These are phyloP conservation scores for Pelochelys cantorii DNA, from an alignment of 2,797 vertebrate genomes.

Conservation along the genomic window DNA sequence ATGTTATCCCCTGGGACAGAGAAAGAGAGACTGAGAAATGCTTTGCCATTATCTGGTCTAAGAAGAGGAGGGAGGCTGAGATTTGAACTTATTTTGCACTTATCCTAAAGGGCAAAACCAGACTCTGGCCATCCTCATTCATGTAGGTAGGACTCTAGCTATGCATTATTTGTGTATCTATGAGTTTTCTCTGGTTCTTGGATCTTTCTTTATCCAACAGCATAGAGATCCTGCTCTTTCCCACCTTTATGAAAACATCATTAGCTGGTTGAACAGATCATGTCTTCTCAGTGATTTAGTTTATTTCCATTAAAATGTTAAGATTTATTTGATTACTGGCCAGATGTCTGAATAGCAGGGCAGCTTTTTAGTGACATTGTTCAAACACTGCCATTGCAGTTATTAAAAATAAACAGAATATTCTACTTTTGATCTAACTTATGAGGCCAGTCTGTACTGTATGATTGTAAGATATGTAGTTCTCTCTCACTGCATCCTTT, in stretches of 20 bases:
- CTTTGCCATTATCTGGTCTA: too few relatives aligned
- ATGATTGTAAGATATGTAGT: not conserved
- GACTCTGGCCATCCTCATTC: not conserved
- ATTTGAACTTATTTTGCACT: not conserved
- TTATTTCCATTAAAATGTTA: not conserved
- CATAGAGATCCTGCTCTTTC: not conserved
- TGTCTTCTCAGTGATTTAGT: not conserved
- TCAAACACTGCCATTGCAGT: not conserved
- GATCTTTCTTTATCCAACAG: not conserved
- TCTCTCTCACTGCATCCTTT: not conserved
- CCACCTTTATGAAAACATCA: not conserved
- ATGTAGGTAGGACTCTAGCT: not conserved
- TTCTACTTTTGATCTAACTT: slow-evolving; percentile 27
- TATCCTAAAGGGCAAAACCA: not conserved
- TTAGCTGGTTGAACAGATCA: not conserved
- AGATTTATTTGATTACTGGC: not conserved
- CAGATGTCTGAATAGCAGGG: not conserved
- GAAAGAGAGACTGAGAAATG: too few relatives aligned
- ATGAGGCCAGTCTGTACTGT: not conserved
- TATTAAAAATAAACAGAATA: rapidly evolving
- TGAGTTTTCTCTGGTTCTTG: not conserved
- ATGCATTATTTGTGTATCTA: not conserved
- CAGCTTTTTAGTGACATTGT: not conserved
- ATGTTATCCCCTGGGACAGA: not conserved
- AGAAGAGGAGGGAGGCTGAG: not conserved